Conservation (phyloP, 2,888 invertebrate species). For the Cheilosia impressa region DNA sequence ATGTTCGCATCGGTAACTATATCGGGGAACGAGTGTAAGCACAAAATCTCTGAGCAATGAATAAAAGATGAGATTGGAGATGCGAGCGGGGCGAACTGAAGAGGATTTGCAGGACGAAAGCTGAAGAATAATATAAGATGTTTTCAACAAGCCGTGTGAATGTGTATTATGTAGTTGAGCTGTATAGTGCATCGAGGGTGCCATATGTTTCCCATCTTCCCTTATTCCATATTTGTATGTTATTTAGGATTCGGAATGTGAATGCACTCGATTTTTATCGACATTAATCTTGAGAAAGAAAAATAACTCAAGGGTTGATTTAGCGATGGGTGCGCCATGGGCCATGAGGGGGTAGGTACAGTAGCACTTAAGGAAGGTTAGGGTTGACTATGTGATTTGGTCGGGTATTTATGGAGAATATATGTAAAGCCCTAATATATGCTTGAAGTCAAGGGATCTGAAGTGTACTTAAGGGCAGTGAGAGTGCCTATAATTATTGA, state of each 20-base stretch:
- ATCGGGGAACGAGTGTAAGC: slow-evolving; percentile 33
- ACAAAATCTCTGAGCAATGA: slow-evolving; percentile 63
- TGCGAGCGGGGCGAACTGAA: not conserved
- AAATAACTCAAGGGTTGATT: not conserved
- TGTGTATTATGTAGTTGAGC: not conserved
- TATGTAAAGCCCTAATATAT: not conserved
- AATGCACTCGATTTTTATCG: slow-evolving; percentile 56
- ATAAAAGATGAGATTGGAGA: slow-evolving; percentile 65
- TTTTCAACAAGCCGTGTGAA: slow-evolving; percentile 5
- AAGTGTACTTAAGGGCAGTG: not conserved
- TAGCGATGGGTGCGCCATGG: not conserved
- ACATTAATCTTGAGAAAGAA: slow-evolving; percentile 12
- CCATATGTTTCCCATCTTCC: slow-evolving; percentile 8
- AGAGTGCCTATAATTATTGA: not conserved
- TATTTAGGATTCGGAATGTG: slow-evolving; percentile 33
- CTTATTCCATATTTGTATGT: slow-evolving; percentile 13
- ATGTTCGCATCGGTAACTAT: slow-evolving; percentile 23
- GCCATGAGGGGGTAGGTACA: not conserved
- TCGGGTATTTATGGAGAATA: not conserved
- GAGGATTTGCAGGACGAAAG: slow-evolving; percentile 41
- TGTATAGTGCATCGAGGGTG: not conserved
- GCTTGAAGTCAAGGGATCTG: not conserved
- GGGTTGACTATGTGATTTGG: not conserved
- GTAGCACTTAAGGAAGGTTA: not conserved
- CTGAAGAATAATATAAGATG: slow-evolving; percentile 48